These are phyloP conservation scores for Erpobdella octoculata DNA, from an alignment of 2,888 invertebrate species.

Conservation along the genomic window DNA sequence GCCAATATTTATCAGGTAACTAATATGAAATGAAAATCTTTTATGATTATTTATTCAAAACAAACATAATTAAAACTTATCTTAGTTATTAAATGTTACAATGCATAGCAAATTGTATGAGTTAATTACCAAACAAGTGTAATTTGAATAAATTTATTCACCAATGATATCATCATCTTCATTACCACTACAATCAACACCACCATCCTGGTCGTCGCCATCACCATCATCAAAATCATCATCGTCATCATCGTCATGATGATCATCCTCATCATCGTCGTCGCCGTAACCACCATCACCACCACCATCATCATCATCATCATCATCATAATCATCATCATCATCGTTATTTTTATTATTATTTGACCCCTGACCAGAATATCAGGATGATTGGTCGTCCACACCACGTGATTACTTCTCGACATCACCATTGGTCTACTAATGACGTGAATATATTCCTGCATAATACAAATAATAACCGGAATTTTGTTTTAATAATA, in stretches of 20 bases:
- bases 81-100: no score
- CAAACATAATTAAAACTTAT: no score
- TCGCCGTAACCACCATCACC: slow-evolving; percentile 4
- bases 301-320: slow-evolving; percentile 18
- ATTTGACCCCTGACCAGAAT: slow-evolving; percentile 62
- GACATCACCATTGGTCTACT: slow-evolving; percentile 85
- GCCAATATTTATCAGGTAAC: background rate
- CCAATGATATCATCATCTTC: no score
- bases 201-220: background rate
- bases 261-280: background rate
- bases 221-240: background rate
- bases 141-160: no score
- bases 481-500: no score
- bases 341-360: background rate
- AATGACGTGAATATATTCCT: slow-evolving; percentile 93
- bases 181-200: background rate
- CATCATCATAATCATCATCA: slow-evolving; percentile 16
- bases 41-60: no score
- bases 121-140: no score
- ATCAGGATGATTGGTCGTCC: slow-evolving; percentile 87
- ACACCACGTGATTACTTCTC: slow-evolving; percentile 77
- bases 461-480: no score
- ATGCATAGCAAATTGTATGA: no score
- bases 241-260: background rate
- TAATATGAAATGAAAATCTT: background rate